These are phyloP conservation scores for Tetramorium parvispinum DNA, from an alignment of 1,140 invertebrate species.

Conservation along the genomic window DNA sequence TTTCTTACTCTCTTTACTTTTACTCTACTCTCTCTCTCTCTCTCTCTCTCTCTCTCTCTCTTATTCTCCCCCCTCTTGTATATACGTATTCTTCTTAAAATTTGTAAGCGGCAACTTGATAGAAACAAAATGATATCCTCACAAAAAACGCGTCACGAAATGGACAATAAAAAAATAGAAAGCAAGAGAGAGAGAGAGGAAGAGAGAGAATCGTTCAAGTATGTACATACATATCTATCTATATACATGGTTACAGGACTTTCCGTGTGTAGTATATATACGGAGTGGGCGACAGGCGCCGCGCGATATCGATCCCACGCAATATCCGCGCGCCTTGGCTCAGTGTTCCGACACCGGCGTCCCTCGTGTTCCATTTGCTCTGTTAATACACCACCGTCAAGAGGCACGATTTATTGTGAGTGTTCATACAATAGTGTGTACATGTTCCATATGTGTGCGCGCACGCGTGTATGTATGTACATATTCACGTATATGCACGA, in stretches of 20 bases:
- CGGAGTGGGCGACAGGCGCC: slow-evolving; percentile 75
- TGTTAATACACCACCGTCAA: neutral
- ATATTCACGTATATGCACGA: neutral
- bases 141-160: neutral
- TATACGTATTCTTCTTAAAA: neutral
- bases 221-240: slow-evolving; percentile 41
- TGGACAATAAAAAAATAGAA: neutral
- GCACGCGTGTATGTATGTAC: neutral
- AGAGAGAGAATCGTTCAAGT: neutral
- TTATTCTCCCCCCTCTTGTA: neutral
- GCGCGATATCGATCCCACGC: slow-evolving; percentile 81
- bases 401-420: slow-evolving; percentile 43
- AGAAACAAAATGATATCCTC: neutral
- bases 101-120: neutral
- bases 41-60: neutral
- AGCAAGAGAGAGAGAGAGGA: neutral
- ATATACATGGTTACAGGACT: slow-evolving; percentile 23
- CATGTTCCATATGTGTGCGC: neutral
- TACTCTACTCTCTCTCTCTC: neutral
- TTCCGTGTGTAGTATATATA: slow-evolving; percentile 59
- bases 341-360: slow-evolving; percentile 67
- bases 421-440: neutral
- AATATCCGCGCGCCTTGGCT: slow-evolving; percentile 74
- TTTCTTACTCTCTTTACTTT: neutral
- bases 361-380: slow-evolving; percentile 66